These are phyloP conservation scores for Myotis findleyi DNA, from an alignment of 2,797 vertebrate genomes.

Conservation along the genomic window DNA sequence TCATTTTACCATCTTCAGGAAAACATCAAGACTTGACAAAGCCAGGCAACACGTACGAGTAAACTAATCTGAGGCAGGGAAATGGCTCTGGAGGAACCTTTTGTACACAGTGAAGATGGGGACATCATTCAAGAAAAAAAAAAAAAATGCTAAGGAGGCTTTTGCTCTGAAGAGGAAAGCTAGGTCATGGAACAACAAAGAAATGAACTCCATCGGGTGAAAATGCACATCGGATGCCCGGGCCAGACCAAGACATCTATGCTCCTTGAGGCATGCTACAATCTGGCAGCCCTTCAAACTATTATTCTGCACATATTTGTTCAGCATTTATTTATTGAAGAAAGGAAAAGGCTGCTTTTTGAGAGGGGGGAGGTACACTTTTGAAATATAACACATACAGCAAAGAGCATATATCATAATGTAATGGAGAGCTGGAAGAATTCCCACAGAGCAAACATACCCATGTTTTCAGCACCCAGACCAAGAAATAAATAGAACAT, in stretches of 20 bases:
- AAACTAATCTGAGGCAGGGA: conserved; percentile 25
- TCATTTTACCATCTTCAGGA: conserved; percentile 66
- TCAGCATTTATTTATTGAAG: conserved; percentile 25
- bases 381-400: background rate
- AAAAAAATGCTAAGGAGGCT: background rate
- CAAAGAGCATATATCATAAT: background rate
- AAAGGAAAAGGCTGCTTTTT: background rate
- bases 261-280: background rate
- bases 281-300: background rate
- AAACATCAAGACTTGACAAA: conserved; percentile 62
- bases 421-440: background rate
- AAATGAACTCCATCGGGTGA: background rate
- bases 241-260: background rate
- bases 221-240: background rate
- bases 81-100: conserved; percentile 41
- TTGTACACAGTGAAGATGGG: background rate
- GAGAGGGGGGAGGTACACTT: background rate
- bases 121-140: background rate
- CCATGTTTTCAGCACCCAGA: background rate
- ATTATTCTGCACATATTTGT: background rate
- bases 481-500: background rate
- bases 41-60: conserved; percentile 67
- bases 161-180: conserved; percentile 1
- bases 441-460: background rate
- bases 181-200: background rate